phyloP scores from a whole-genome alignment of 2,888 invertebrate species.

The Metallyticus violacea region DNA sequence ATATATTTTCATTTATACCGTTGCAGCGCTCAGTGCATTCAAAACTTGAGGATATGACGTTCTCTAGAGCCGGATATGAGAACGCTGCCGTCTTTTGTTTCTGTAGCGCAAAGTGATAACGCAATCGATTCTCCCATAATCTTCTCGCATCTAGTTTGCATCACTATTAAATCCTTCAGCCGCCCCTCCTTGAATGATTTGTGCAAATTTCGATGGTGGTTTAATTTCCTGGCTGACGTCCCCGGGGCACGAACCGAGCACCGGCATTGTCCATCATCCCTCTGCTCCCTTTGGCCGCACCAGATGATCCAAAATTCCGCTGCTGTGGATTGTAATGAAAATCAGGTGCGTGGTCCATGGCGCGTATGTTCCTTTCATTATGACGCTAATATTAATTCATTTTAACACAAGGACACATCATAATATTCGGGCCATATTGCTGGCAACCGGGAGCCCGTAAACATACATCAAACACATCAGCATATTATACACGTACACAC shows the following conservation, averaged over 20 bases:
- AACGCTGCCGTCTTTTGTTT: background rate
- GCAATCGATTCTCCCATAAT: background rate
- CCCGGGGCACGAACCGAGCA: background rate
- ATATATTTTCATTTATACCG: background rate
- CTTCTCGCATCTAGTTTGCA: background rate
- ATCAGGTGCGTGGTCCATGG: background rate
- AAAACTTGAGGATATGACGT: no score
- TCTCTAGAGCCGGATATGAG: background rate
- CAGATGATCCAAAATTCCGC: background rate
- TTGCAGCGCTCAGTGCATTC: background rate
- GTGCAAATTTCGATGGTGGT: background rate
- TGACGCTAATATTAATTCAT: constrained; percentile 14
- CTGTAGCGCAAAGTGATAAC: background rate
- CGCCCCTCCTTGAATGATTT: background rate
- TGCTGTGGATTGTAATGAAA: background rate
- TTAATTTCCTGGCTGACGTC: background rate
- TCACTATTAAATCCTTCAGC: background rate
- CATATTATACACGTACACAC: constrained; percentile 13
- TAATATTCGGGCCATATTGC: constrained; percentile 1
- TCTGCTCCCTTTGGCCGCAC: no score
- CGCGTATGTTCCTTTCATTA: background rate
- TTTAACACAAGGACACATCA: constrained; percentile 6
- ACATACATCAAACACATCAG: constrained; percentile 25
- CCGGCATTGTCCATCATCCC: background rate
- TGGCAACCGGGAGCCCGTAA: constrained; percentile 17